phyloP scores from a whole-genome alignment of 1,140 invertebrate species.

The Drosophila lacertosa region DNA sequence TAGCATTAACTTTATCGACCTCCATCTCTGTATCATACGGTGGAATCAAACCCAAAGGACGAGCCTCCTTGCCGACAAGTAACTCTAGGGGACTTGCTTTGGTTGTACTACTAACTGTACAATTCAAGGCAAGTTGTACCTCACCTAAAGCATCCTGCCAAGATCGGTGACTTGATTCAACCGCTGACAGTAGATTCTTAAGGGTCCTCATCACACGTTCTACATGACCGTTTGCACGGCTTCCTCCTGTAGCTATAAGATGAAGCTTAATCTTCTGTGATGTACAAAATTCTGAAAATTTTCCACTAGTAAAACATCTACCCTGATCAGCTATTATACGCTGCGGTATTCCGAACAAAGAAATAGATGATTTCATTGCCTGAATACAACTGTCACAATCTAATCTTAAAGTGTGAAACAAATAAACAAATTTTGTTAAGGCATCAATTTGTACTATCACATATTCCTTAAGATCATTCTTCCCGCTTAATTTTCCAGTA shows the following conservation, averaged over 20 bases:
- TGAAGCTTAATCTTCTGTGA: neutral
- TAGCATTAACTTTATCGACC: no score
- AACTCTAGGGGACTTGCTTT: neutral
- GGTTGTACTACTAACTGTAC: no score
- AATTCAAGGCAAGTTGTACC: no score
- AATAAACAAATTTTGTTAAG: slow-evolving; percentile 14
- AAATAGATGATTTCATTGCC: no score
- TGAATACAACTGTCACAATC: neutral
- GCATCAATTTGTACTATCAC: slow-evolving; percentile 9
- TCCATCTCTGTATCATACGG: neutral
- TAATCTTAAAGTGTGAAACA: slow-evolving; percentile 11
- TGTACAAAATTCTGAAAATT: neutral
- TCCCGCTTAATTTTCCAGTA: neutral
- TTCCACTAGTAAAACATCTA: neutral
- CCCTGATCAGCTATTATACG: slow-evolving; percentile 11
- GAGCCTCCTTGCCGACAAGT: neutral
- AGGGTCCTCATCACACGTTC: neutral
- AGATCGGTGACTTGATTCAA: neutral
- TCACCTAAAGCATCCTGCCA: neutral
- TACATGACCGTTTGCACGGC: neutral
- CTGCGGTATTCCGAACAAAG: neutral
- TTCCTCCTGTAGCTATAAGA: neutral
- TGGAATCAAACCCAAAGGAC: neutral
- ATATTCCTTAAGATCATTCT: slow-evolving; percentile 4
- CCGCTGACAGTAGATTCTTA: neutral